Conservation (phyloP, 2,797 vertebrate genomes). For the Muraenolepis orangiensis region DNA sequence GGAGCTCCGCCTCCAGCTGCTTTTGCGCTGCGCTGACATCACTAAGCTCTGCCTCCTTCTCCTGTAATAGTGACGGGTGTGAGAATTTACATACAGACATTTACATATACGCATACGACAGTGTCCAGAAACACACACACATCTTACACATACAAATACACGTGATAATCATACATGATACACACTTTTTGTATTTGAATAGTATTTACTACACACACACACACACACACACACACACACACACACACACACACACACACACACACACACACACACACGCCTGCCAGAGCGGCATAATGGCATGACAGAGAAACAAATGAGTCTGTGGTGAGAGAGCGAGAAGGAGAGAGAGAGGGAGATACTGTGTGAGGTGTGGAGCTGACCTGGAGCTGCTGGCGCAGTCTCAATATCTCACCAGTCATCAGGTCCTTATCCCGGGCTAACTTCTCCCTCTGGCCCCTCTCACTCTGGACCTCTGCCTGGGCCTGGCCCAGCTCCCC, state of each 20-base stretch:
- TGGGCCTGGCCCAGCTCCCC: slow-evolving; percentile 87
- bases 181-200: slow-evolving; percentile 8
- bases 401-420: slow-evolving; percentile 85
- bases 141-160: not conserved
- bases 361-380: slow-evolving; percentile 30
- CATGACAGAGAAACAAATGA: slow-evolving; percentile 1
- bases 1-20: slow-evolving; percentile 84
- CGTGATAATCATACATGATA: slow-evolving; percentile 1
- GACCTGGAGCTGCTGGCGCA: slow-evolving; percentile 91
- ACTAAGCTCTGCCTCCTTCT: slow-evolving; percentile 80
- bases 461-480: slow-evolving; percentile 88
- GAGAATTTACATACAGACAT: too few relatives aligned
- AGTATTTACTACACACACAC: not conserved
- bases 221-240: not conserved
- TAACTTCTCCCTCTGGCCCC: slow-evolving; percentile 85
- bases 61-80: slow-evolving; percentile 27
- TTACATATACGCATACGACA: not conserved
- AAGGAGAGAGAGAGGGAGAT: not conserved
- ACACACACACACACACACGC: slow-evolving; percentile 2
- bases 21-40: slow-evolving; percentile 80
- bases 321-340: slow-evolving; percentile 30
- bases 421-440: slow-evolving; percentile 87
- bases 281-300: too few relatives aligned
- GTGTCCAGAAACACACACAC: too few relatives aligned
- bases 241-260: slow-evolving; percentile 1